Evolutionary conservation across 2,888 invertebrate genomes (phyloP), one percentile per base, ranked within the genome.

Genomic region (Amphipyra tragopoginis): DNA sequence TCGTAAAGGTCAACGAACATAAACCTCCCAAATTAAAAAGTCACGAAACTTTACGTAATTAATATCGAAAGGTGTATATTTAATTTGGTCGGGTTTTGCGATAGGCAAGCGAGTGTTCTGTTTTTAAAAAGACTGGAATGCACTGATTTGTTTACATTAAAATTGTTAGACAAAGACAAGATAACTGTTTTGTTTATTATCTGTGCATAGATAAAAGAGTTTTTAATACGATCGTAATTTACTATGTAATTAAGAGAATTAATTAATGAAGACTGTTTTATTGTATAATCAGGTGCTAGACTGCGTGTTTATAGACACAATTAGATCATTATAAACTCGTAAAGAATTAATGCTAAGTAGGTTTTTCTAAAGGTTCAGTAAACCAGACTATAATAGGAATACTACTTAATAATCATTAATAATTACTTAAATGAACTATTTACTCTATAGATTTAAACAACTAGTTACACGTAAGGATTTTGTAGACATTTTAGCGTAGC

Each of bases 1-100:
- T 69, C 56, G 65, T 50, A 75, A 81, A 85, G 90, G 89, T 90
- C 89, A 91, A 90, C 70, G 91, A 81, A 81, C 86, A 81, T 84
- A 75, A 88, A 54, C 81, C 85, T 57, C 59, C 70, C 14, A 69
- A 83, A 75, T 79, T 66, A 8, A 6, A 74, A 70, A 75, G 81
- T 57, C 56, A 26, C 13, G 14, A 26, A 51, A 47, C 7, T 54
- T 52, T 21, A 34, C 44, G 44, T 36, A 36, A 13, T n/a, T 10
- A 38, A 33, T 9, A 39, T 11, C 21, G 15, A 6, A 47, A 44
- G 21, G 21, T 48, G 38, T 39, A 38, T 43, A 62, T 79, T 76
- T 11, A 55, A 70, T 65, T 80, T 64, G 54, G 83, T 63, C 75
- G 86, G 82, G 38, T 87, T 79, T 81, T 81, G 75, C 34, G 59